A percentile compares a stretch with the other conserved stretches of the same genome.
phyloP scores from a whole-genome alignment of 2,113 vertebrate genomes.

The Hemiscyllium ocellatum region DNA sequence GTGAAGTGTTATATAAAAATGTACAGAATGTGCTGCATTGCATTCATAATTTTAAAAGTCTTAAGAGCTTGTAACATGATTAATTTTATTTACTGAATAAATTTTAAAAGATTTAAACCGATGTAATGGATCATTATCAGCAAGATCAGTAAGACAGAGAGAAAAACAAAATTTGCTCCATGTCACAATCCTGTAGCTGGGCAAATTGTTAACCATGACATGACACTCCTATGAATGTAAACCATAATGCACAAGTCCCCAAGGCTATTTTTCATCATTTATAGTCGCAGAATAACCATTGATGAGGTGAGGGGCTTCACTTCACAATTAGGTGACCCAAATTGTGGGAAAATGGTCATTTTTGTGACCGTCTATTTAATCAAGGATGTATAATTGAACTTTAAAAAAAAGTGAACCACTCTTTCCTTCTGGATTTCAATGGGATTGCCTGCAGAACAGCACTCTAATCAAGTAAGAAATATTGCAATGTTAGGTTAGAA shows the following conservation, averaged over 20 bases:
- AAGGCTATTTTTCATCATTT: background rate
- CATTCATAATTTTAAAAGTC: background rate
- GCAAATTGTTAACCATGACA: background rate
- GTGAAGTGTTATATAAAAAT: background rate
- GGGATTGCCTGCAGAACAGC: background rate
- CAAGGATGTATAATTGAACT: background rate
- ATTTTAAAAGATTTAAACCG: background rate
- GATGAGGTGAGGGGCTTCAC: background rate
- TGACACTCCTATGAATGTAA: background rate
- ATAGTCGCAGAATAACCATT: background rate
- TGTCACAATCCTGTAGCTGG: background rate
- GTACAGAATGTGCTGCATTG: background rate
- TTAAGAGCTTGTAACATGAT: background rate
- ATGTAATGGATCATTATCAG: background rate
- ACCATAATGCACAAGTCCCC: background rate
- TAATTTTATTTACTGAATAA: background rate
- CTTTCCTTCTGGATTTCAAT: constrained; percentile 30
- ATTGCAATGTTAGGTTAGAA: background rate
- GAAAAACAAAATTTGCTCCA: background rate
- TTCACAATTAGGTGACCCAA: constrained; percentile 26
- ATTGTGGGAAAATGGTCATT: background rate
- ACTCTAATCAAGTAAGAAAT: background rate
- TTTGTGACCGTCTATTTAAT: background rate
- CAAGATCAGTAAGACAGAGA: too few relatives aligned
- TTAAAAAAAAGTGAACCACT: background rate